phyloP scores from a whole-genome alignment of 1,140 invertebrate genomes.

The Stratiolaelaps scimitus region DNA sequence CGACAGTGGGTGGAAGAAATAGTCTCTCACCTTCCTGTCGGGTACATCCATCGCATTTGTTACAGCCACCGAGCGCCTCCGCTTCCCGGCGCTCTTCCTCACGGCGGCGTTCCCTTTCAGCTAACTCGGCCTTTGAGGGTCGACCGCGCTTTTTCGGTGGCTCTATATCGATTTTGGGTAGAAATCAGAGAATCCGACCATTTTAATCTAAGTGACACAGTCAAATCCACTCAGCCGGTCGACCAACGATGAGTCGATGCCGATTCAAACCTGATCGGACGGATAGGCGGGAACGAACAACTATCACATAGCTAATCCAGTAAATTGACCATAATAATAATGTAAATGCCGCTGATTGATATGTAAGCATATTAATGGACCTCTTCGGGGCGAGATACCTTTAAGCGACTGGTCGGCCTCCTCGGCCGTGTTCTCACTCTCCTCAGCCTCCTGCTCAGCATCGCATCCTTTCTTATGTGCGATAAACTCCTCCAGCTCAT shows the following conservation, averaged over 20 bases:
- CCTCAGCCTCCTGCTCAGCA: background rate
- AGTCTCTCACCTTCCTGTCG: background rate
- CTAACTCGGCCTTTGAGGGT: slow-evolving; percentile 15
- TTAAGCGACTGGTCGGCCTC: no score
- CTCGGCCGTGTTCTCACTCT: background rate
- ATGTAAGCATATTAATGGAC: no score
- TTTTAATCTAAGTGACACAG: background rate
- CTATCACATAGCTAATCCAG: no score
- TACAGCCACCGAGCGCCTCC: slow-evolving; percentile 8
- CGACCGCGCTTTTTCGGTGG: slow-evolving; percentile 22
- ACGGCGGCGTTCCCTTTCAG: slow-evolving; percentile 18
- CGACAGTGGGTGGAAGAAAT: no score
- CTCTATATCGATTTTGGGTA: background rate
- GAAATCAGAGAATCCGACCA: background rate
- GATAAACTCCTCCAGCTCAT: slow-evolving; percentile 5
- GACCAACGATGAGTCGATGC: background rate
- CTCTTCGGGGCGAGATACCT: background rate
- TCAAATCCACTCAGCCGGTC: background rate
- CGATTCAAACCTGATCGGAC: no score
- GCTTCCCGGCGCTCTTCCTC: slow-evolving; percentile 6
- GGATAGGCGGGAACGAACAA: no score
- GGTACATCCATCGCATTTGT: slow-evolving; percentile 14
- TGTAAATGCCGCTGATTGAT: no score
- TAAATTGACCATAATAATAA: no score
- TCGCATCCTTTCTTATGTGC: slow-evolving; percentile 13